Conservation (phyloP, 2,888 invertebrate species). For the Diarsia dahlii region DNA sequence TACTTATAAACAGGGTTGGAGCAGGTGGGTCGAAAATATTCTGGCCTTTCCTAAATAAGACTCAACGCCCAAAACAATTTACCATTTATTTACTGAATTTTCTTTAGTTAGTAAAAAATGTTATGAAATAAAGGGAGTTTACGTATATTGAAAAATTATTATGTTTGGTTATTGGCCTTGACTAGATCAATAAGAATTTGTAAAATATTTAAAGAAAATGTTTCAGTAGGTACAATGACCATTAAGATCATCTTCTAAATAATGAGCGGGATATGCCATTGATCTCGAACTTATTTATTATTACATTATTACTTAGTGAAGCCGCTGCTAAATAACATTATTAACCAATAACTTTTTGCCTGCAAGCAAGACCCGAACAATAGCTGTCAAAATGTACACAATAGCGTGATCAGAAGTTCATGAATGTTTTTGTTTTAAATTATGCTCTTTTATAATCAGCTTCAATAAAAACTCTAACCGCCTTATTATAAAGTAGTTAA, state of each 20-base stretch:
- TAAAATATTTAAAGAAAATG: background rate
- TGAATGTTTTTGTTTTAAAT: background rate
- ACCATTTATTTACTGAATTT: background rate
- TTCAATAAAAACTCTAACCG: background rate
- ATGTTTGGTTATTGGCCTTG: too few relatives aligned
- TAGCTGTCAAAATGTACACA: background rate
- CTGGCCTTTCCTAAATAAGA: background rate
- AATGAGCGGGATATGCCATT: background rate
- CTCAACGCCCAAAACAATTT: too few relatives aligned
- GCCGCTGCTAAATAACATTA: background rate
- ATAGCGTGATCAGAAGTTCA: background rate
- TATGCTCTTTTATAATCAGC: background rate
- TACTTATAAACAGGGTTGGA: background rate
- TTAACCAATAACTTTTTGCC: conserved; percentile 1
- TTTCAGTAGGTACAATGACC: too few relatives aligned
- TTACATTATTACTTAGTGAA: background rate
- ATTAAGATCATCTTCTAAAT: background rate
- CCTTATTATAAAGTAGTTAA: too few relatives aligned
- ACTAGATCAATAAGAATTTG: too few relatives aligned
- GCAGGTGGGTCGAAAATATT: background rate
- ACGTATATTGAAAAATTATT: too few relatives aligned
- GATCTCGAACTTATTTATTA: background rate
- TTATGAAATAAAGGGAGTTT: too few relatives aligned
- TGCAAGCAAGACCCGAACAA: conserved; percentile 8
- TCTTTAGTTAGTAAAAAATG: too few relatives aligned